A percentile compares a stretch with the other conserved stretches of the same genome.
These are phyloP conservation scores for Oreamnos americanus DNA, from an alignment of 2,113 vertebrate species.

Conservation along the genomic window DNA sequence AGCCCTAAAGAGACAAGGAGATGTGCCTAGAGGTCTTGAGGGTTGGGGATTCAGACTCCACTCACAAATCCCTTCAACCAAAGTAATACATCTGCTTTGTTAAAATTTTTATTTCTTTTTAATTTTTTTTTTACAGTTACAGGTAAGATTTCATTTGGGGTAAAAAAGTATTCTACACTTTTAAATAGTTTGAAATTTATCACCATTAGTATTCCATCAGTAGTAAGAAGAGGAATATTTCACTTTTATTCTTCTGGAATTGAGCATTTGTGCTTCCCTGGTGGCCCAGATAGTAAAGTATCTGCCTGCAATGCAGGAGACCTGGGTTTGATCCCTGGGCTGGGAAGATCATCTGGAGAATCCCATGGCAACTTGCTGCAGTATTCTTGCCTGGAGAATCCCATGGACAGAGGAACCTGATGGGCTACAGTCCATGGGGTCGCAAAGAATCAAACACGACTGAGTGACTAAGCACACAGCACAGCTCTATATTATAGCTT, in stretches of 20 bases:
- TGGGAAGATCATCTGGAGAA: not conserved
- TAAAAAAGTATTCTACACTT: not conserved
- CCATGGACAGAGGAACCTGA: not conserved
- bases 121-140: not conserved
- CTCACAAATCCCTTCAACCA: not conserved
- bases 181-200: not conserved
- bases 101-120: not conserved
- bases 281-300: not conserved
- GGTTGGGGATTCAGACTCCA: not conserved
- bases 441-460: accelerated
- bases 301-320: not conserved
- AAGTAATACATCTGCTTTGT: not conserved
- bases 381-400: not conserved
- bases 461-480: not conserved
- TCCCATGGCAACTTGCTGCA: not conserved
- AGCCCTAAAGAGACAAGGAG: not conserved
- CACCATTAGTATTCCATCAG: not conserved
- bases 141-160: not conserved
- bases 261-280: not conserved
- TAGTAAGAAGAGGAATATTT: not conserved
- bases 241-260: not conserved
- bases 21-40: not conserved
- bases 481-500: not conserved
- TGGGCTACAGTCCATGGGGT: not conserved
- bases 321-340: not conserved